phyloP scores from a whole-genome alignment of 2,113 vertebrate species.

The Noctilio leporinus region DNA sequence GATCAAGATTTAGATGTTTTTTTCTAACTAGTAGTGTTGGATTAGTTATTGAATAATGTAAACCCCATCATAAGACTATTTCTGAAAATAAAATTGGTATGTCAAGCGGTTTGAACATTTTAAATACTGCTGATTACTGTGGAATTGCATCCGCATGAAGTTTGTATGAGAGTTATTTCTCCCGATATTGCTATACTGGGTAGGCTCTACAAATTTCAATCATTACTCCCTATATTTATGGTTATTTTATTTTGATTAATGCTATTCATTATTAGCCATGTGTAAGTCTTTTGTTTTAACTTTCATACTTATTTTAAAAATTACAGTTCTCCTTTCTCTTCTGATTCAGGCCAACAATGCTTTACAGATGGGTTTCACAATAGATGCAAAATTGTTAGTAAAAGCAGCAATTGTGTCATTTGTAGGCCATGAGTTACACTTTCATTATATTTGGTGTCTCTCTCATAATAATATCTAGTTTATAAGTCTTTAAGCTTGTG shows the following conservation, averaged over 20 bases:
- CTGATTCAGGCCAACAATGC: not conserved
- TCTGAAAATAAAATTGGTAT: not conserved
- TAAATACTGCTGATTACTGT: not conserved
- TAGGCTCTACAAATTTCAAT: not conserved
- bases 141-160: not conserved
- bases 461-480: not conserved
- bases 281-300: not conserved
- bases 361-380: not conserved
- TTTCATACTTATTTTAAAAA: not conserved
- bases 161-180: not conserved
- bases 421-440: not conserved
- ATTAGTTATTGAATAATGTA: not conserved
- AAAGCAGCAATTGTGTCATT: not conserved
- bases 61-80: not conserved
- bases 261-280: not conserved
- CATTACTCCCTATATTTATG: not conserved
- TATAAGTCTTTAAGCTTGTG: not conserved
- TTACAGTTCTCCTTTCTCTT: not conserved
- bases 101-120: not conserved
- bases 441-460: not conserved
- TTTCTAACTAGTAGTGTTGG: not conserved
- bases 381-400: not conserved
- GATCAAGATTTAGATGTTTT: not conserved
- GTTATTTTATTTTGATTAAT: not conserved
- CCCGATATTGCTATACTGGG: not conserved